A percentile compares a stretch with the other conserved stretches of the same genome.
phyloP scores from a whole-genome alignment of 2,113 vertebrate species.

The Menidia beryllina region DNA sequence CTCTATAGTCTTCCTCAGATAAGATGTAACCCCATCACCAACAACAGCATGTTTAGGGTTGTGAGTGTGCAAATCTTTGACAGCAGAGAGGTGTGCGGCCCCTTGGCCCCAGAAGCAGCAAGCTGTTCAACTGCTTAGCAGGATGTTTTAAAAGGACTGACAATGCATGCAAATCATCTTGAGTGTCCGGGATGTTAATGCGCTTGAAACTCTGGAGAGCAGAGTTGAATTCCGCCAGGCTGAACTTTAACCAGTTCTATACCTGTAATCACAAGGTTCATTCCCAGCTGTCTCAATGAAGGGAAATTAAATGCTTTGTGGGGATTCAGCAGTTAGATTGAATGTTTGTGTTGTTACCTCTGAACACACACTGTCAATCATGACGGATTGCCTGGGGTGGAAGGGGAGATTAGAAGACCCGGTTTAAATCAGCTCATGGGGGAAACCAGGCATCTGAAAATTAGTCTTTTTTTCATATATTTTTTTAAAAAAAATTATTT shows the following conservation, averaged over 20 bases:
- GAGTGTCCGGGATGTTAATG: constrained; percentile 76
- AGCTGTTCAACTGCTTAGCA: constrained; percentile 71
- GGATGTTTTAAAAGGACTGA: constrained; percentile 72
- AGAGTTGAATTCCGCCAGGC: constrained; percentile 56
- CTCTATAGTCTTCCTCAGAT: constrained; percentile 43
- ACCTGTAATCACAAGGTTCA: constrained; percentile 74
- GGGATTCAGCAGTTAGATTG: constrained; percentile 63
- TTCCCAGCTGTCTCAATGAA: constrained; percentile 66
- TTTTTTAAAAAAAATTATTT: constrained; percentile 50
- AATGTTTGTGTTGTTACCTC: constrained; percentile 75
- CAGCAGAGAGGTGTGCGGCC: constrained; percentile 64
- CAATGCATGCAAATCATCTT: constrained; percentile 75
- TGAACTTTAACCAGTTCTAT: constrained; percentile 67
- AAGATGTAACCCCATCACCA: constrained; percentile 44
- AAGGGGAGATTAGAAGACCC: constrained; percentile 73
- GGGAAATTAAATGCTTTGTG: constrained; percentile 66
- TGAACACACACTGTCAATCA: constrained; percentile 76
- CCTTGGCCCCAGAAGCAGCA: constrained; percentile 65
- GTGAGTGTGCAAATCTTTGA: constrained; percentile 64
- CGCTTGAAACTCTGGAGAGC: constrained; percentile 65
- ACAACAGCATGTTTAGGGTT: constrained; percentile 49
- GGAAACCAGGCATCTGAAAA: constrained; percentile 53
- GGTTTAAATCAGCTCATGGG: constrained; percentile 67
- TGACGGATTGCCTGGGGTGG: constrained; percentile 67
- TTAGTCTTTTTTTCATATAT: constrained; percentile 46